These are phyloP conservation scores for Campoletis raptor DNA, from an alignment of 2,888 invertebrate genomes.

Conservation along the genomic window DNA sequence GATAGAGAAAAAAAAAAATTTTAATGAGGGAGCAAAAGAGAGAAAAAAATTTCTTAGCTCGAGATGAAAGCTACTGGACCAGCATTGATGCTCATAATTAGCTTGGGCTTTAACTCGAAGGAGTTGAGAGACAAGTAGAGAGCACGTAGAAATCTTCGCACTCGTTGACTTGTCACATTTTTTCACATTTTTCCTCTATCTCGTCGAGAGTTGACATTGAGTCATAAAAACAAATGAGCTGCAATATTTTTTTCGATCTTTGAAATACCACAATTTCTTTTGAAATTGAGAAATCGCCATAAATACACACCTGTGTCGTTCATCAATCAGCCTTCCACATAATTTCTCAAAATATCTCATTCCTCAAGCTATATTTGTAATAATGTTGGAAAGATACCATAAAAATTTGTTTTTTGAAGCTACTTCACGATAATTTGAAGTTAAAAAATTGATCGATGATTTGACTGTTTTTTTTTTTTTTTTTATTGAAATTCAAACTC, in stretches of 20 bases:
- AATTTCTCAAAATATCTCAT: background rate
- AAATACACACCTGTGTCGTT: background rate
- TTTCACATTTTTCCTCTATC: conserved; percentile 14
- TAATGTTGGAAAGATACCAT: background rate
- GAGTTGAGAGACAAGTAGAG: conserved; percentile 42
- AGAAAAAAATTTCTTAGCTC: conserved; percentile 7
- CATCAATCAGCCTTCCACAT: background rate
- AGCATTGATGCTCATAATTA: conserved; percentile 67
- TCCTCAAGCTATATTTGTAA: background rate
- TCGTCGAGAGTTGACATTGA: background rate
- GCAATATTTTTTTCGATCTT: background rate
- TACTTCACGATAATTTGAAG: background rate
- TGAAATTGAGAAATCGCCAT: background rate
- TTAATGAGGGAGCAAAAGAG: conserved; percentile 6
- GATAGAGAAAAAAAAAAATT: background rate
- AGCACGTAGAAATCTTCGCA: conserved; percentile 42
- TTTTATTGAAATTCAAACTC: background rate
- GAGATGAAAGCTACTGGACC: conserved; percentile 66
- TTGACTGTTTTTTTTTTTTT: background rate
- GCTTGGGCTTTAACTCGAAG: conserved; percentile 49
- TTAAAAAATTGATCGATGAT: background rate
- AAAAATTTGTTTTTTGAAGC: background rate
- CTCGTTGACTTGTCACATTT: conserved; percentile 10
- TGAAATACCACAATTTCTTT: background rate
- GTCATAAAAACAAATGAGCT: background rate